Evolutionary conservation across 2,113 vertebrate species (phyloP).

Genomic region (Lampris megalopsis): DNA sequence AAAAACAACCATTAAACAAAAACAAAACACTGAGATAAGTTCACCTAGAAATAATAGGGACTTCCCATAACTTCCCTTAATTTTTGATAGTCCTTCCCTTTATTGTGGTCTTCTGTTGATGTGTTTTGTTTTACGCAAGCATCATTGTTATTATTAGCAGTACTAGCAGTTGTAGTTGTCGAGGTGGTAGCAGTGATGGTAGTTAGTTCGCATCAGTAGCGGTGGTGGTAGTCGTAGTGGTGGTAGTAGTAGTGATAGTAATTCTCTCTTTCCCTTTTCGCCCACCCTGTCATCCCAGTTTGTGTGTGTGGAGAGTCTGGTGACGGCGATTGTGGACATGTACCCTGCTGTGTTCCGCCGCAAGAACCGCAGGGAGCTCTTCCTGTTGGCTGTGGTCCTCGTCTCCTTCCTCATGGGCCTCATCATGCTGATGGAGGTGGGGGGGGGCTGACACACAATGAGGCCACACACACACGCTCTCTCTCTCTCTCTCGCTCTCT

Average conservation of each 20-base stretch:
- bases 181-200: too few relatives aligned
- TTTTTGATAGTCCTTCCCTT: neutral
- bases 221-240: too few relatives aligned
- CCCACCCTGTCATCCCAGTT: constrained; percentile 79
- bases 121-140: too few relatives aligned
- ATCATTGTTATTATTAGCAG: too few relatives aligned
- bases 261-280: neutral
- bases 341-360: constrained; percentile 88
- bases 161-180: too few relatives aligned
- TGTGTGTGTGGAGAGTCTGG: constrained; percentile 92
- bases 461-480: constrained; percentile 4
- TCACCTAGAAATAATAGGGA: too few relatives aligned
- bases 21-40: too few relatives aligned
- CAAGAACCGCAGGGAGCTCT: constrained; percentile 89
- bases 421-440: constrained; percentile 95
- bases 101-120: neutral
- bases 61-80: too few relatives aligned
- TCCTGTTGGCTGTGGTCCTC: constrained; percentile 85
- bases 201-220: too few relatives aligned
- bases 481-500: neutral
- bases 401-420: constrained; percentile 90
- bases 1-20: too few relatives aligned
- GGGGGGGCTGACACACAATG: constrained; percentile 16
- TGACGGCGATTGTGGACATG: constrained; percentile 93
- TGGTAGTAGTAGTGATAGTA: neutral